These are phyloP conservation scores for Psittacus erithacus DNA, from an alignment of 2,113 vertebrate species.

Conservation along the genomic window DNA sequence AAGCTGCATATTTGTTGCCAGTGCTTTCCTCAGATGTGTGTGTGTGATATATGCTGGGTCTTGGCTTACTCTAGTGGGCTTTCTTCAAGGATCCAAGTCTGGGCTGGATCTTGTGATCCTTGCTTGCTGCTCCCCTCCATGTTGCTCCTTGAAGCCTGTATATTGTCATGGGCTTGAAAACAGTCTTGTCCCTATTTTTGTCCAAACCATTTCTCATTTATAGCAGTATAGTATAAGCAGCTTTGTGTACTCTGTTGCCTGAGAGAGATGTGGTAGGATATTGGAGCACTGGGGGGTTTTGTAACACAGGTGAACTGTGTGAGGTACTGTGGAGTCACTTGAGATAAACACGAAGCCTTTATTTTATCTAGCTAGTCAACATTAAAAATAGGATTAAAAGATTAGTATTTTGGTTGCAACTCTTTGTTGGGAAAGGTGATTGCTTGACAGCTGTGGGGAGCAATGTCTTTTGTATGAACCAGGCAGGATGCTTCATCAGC, in stretches of 20 bases:
- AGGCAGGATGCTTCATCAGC: rapidly evolving
- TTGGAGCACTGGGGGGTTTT: neutral
- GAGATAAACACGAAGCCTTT: neutral
- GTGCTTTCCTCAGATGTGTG: neutral
- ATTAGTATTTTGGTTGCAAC: neutral
- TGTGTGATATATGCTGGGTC: neutral
- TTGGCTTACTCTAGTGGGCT: neutral
- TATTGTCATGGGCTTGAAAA: neutral
- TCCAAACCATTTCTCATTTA: neutral
- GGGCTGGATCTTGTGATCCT: neutral
- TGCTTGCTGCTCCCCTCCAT: neutral
- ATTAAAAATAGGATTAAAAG: neutral
- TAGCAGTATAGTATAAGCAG: neutral
- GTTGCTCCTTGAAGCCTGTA: neutral
- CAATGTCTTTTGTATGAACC: neutral
- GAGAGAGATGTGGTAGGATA: neutral
- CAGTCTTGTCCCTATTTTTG: neutral
- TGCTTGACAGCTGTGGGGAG: neutral
- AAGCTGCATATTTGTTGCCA: neutral
- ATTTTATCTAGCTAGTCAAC: neutral
- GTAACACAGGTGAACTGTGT: neutral
- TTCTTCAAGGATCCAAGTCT: neutral
- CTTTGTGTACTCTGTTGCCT: neutral
- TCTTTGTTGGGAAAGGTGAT: neutral
- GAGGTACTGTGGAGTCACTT: neutral